These are phyloP conservation scores for Atta colombica DNA, from an alignment of 1,140 invertebrate species.

Conservation along the genomic window DNA sequence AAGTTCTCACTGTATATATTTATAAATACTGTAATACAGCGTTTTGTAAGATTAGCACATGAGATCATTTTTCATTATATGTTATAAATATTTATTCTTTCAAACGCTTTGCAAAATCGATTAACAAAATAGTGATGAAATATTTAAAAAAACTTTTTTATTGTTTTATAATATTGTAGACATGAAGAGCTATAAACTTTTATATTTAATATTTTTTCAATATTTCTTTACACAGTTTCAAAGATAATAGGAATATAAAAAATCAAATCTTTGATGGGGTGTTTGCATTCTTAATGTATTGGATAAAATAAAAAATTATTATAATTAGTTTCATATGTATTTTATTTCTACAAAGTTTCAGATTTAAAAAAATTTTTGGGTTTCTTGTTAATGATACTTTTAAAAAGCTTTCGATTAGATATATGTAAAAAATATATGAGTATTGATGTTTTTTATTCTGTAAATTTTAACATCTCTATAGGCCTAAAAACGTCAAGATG, in stretches of 20 bases:
- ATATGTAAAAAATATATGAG: background rate
- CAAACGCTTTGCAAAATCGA: no score
- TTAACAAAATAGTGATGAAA: no score
- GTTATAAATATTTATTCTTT: background rate
- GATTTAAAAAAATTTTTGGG: background rate
- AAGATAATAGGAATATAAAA: background rate
- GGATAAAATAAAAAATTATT: background rate
- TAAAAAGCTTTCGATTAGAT: background rate
- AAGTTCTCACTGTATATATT: background rate
- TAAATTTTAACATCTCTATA: constrained; percentile 3
- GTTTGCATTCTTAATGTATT: background rate
- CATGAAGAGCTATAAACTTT: background rate
- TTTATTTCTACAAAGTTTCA: background rate
- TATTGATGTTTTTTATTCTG: background rate
- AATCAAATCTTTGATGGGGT: background rate
- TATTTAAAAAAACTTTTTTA: no score
- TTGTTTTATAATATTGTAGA: no score
- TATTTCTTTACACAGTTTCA: background rate
- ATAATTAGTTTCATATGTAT: background rate
- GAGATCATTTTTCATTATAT: background rate
- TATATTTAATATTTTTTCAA: background rate
- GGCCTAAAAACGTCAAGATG: background rate
- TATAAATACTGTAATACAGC: background rate
- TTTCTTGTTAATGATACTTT: background rate
- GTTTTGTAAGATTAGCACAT: background rate